A percentile compares a stretch with the other conserved stretches of the same genome.
These are phyloP conservation scores for Amorpha juglandis DNA, from an alignment of 2,888 invertebrate species.

Conservation along the genomic window DNA sequence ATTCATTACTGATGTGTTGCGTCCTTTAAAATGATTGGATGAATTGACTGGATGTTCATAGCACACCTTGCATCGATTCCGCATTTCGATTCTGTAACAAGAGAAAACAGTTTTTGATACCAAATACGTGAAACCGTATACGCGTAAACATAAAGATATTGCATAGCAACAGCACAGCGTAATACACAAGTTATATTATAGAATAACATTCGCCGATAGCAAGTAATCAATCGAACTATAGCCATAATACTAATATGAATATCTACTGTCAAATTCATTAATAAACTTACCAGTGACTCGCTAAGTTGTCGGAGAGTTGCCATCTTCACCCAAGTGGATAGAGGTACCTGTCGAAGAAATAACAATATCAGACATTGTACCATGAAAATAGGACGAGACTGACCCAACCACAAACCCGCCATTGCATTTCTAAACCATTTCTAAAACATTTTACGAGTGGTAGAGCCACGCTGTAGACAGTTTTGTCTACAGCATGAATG, in stretches of 20 bases:
- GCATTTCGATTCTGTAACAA: slow-evolving; percentile 52
- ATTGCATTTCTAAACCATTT: neutral
- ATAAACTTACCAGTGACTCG: slow-evolving; percentile 2
- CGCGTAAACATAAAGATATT: neutral
- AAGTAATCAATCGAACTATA: neutral
- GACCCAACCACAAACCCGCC: neutral
- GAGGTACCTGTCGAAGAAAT: slow-evolving; percentile 3
- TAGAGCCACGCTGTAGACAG: no score
- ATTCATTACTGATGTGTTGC: neutral
- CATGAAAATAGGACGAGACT: neutral
- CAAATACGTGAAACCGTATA: neutral
- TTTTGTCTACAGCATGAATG: no score
- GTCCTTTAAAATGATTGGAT: neutral
- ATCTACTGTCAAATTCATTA: neutral
- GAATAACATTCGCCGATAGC: slow-evolving; percentile 8
- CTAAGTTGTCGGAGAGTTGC: neutral
- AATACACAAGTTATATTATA: neutral
- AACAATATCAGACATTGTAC: neutral
- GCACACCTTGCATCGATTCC: no score
- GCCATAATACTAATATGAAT: neutral
- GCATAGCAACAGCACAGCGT: slow-evolving; percentile 17
- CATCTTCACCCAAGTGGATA: neutral
- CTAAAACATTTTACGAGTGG: no score
- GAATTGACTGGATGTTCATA: neutral
- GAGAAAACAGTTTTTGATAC: slow-evolving; percentile 50